Conservation (phyloP, 2,113 vertebrate genomes). For the Bos taurus region DNA sequence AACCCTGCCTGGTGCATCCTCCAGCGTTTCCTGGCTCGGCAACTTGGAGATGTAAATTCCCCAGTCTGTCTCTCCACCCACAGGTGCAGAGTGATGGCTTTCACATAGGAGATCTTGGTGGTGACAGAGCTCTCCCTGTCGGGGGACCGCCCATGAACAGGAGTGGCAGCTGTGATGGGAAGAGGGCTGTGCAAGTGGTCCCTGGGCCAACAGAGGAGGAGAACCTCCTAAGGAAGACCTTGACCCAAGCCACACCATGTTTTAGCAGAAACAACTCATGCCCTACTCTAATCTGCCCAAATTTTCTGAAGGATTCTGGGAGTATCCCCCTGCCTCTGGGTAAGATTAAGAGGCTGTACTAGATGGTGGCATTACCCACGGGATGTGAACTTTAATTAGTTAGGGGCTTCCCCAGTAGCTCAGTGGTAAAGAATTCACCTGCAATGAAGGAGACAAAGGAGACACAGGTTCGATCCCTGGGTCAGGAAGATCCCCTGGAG, state of each 20-base stretch:
- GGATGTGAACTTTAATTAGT: no score
- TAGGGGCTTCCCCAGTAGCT: no score
- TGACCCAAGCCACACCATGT: not conserved
- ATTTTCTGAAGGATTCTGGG: not conserved
- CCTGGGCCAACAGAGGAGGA: not conserved
- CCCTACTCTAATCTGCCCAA: not conserved
- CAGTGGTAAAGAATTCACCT: no score
- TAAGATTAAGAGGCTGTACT: not conserved
- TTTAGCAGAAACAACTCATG: no score
- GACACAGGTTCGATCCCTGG: no score
- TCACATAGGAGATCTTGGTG: not conserved
- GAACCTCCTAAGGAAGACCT: not conserved
- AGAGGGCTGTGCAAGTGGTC: not conserved
- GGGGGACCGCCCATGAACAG: rapidly evolving
- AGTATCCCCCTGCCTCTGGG: not conserved
- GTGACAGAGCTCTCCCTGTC: not conserved
- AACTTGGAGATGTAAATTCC: not conserved
- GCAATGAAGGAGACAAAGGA: no score
- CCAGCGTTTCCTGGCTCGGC: not conserved
- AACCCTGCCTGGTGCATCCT: rapidly evolving
- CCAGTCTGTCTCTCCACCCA: not conserved
- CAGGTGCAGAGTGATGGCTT: not conserved
- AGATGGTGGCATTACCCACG: not conserved
- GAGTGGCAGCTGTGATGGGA: not conserved
- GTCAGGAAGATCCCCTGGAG: not conserved